Conservation (phyloP, 2,888 invertebrate genomes). For the Tenthredo amoena region DNA sequence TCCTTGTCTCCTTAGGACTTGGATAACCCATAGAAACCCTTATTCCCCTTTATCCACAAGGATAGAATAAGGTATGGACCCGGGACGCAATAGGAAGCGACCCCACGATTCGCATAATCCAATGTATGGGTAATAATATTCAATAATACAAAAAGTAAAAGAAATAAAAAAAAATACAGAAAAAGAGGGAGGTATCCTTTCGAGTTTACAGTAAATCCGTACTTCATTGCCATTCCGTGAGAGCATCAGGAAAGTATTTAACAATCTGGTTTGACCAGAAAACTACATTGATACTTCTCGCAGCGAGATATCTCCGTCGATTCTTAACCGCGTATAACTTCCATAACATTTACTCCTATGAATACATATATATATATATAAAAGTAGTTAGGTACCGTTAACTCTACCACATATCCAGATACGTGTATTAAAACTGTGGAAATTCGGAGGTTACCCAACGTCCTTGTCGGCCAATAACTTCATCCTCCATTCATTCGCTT, state of each 20-base stretch:
- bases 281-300: neutral
- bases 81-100: constrained; percentile 42
- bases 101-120: constrained; percentile 43
- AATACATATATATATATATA: neutral
- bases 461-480: constrained; percentile 32
- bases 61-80: neutral
- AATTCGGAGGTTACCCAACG: constrained; percentile 21
- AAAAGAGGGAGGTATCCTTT: neutral
- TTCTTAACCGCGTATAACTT: neutral
- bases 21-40: neutral
- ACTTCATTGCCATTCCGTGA: constrained; percentile 4
- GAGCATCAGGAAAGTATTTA: neutral
- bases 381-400: neutral
- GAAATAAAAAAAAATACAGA: neutral
- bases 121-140: constrained; percentile 15
- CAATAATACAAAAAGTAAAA: neutral
- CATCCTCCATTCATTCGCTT: constrained; percentile 3
- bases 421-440: neutral
- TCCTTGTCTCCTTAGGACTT: constrained; percentile 12
- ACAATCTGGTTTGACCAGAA: constrained; percentile 8
- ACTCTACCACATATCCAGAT: neutral
- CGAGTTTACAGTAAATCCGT: neutral
- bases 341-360: neutral
- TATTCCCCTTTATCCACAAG: neutral
- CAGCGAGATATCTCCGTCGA: neutral